Evolutionary conservation across 2,888 invertebrate species (phyloP), one percentile per base, ranked within the genome.

Genomic region (Ferrisia virgata): DNA sequence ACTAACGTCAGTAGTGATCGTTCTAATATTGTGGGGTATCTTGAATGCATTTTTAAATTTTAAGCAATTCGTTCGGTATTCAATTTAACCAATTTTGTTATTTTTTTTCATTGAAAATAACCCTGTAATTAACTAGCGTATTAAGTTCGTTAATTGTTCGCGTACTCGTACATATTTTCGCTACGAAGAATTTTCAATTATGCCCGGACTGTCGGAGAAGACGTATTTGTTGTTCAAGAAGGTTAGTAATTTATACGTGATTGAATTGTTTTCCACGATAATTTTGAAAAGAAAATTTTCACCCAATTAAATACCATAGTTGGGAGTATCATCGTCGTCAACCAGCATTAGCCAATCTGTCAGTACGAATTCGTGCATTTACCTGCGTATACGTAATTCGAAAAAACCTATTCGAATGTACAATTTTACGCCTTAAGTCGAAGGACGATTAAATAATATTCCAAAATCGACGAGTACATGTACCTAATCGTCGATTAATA

Each of bases 231-330:
- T 76, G 33, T 76, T 76, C 18, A 36, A 76, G 31, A 76, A 76
- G 72, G 72, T 76, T 76, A 36, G 72, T 76, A 28, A 76, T 76
- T 76, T 76, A 43, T n/a, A 28, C 64, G 53, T 64, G 36, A 33
- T 36, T 76, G 8, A 76, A 76, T 76, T 76, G 64, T 64, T 64
- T 28, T 25, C 31, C 22, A 9, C 1, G 2, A n/a, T 47, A 4
- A 47, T 47, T 47, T 47, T n/a, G 47, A 0, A n/a, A n/a, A 47
- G 18, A n/a, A n/a, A 47, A n/a, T 13, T 47, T 47, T n/a, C n/a
- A 2, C 47, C 2, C 15, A 13, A 47, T 40, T 4, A n/a, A 47
- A 47, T 4, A n/a, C 15, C n/a, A n/a, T n/a, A n/a, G n/a, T n/a
- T n/a, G n/a, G n/a, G n/a, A n/a, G n/a, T n/a, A n/a, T n/a, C n/a